Evolutionary conservation across 2,888 invertebrate species (phyloP), one percentile per base, ranked within the genome.

Genomic region (Coenonympha glycerion): DNA sequence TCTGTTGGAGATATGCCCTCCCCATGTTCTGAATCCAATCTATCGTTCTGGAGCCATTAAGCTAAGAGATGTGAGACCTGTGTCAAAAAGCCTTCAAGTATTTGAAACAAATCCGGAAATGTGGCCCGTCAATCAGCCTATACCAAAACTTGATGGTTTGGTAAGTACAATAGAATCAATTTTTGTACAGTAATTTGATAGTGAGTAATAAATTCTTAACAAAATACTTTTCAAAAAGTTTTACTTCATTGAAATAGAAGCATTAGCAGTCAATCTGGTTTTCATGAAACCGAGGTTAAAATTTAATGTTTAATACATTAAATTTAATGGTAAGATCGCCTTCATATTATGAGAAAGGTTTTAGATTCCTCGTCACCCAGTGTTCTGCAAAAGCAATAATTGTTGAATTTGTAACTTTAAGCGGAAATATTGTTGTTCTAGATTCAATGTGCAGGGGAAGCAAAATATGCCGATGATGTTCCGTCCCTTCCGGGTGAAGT

Each of bases 51-150:
- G 90, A 0, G 56, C 57, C 3, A 55, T 53, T 1, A 64, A 56
- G 3, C 28, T 79, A 1, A 68, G 90, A 76, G 49, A 89, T 3
- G 55, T 63, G 0, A 58, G 92, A 24, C 88, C 87, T 0, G 66
- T 91, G 1, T 91, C 91, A 0, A 78, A 78, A 8, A 92, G 89
- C 0, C 75, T 69, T 11, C 92, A 92, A 64, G 77, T 81, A 34
- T 92, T 83, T 63, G 88, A 89, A 40, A 91, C 90, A 0, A 85
- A 91, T 57, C 80, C 88, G 37, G 72, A 79, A 0, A 58, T 89
- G 19, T 93, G 90, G 88, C 93, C 93, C 0, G 56, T 93, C 19
- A 91, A 88, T 54, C 71, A 92, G 64, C 91, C 93, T 0, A 71
- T 92, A 18, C 82, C 88, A 0, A 93, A 93, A 74, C 59, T 91